Evolutionary conservation across 2,797 vertebrate genomes (phyloP).

Genomic region (Pseudochirops cupreus): DNA sequence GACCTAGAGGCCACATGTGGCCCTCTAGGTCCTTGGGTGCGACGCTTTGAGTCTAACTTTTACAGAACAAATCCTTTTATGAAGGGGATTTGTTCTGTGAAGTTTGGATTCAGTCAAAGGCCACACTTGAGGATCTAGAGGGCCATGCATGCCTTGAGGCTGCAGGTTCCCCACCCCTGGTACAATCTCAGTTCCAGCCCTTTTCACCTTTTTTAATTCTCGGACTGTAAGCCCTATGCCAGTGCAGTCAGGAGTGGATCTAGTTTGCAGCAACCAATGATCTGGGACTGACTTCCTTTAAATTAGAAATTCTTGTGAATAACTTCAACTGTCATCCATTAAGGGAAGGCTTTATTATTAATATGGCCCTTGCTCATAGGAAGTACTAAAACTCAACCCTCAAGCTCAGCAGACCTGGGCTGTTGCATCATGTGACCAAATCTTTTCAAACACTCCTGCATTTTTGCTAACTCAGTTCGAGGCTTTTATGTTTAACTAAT

Average conservation of each 20-base stretch:
- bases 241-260: constrained; percentile 53
- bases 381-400: constrained; percentile 63
- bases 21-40: too few species aligned
- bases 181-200: rapidly evolving
- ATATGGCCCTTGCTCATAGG: constrained; percentile 68
- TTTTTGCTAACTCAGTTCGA: constrained; percentile 66
- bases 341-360: constrained; percentile 69
- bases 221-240: neutral
- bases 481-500: constrained; percentile 67
- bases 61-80: too few species aligned
- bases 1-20: too few species aligned
- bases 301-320: constrained; percentile 66
- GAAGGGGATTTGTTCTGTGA: too few species aligned
- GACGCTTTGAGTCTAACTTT: too few species aligned
- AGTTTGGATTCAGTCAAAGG: too few species aligned
- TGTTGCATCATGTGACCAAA: constrained; percentile 57
- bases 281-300: constrained; percentile 57
- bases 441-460: constrained; percentile 61
- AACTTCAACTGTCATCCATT: constrained; percentile 49
- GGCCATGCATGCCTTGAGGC: too few species aligned
- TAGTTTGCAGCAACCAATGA: constrained; percentile 62
- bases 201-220: constrained; percentile 48
- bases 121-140: too few species aligned
- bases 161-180: too few species aligned
- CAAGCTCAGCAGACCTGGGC: constrained; percentile 16